Evolutionary conservation across 2,113 vertebrate genomes (phyloP).

Genomic region (Tyrannus savana): DNA sequence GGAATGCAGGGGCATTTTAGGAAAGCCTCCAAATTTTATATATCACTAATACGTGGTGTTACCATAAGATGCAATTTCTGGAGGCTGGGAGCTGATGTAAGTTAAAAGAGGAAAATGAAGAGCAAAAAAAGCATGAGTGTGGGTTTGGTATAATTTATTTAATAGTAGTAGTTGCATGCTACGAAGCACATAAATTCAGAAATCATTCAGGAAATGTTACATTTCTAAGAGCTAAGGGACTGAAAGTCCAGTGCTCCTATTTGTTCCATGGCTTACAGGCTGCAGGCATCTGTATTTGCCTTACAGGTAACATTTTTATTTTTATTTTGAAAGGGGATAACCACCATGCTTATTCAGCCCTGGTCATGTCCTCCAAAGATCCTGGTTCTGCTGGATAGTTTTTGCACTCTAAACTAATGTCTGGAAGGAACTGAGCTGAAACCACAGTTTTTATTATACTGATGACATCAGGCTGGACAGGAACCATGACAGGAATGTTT

Average conservation of each 20-base stretch:
- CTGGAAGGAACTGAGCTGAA: conserved; percentile 22
- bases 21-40: neutral
- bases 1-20: neutral
- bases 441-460: neutral
- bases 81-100: neutral
- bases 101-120: neutral
- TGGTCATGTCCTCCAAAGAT: neutral
- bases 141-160: neutral
- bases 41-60: neutral
- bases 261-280: neutral
- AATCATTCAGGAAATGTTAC: neutral
- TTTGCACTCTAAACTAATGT: neutral
- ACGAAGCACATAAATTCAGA: neutral
- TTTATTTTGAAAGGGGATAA: neutral
- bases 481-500: neutral
- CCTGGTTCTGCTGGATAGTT: neutral
- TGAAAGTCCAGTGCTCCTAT: neutral
- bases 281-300: neutral
- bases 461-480: neutral
- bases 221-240: neutral
- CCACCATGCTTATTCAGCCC: neutral
- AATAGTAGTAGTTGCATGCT: neutral
- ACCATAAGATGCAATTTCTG: neutral
- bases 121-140: neutral
- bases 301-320: neutral